Conservation (phyloP, 2,888 invertebrate genomes). For the Escarpia spicata region DNA sequence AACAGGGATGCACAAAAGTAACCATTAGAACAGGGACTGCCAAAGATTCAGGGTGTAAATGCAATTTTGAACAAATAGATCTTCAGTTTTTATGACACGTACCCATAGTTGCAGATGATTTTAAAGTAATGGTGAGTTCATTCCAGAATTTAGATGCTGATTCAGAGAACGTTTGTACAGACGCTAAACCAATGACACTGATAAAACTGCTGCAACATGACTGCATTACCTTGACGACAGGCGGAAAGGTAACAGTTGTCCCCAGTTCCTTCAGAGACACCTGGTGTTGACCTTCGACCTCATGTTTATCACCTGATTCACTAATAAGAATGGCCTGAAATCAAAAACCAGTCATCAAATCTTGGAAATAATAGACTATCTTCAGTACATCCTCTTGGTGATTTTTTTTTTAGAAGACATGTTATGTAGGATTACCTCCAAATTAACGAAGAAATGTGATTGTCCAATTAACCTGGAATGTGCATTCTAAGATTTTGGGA, state of each 20-base stretch:
- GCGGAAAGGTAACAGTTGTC: conserved; percentile 68
- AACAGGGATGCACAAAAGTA: too few species aligned
- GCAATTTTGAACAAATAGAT: too few species aligned
- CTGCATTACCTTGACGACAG: conserved; percentile 58
- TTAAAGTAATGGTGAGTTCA: too few species aligned
- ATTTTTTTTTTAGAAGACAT: conserved; percentile 67
- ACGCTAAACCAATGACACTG: neutral
- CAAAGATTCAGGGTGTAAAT: too few species aligned
- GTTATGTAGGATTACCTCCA: conserved; percentile 52
- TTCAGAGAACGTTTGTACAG: neutral
- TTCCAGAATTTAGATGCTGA: too few species aligned
- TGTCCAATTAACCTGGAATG: too few species aligned
- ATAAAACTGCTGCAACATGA: conserved; percentile 18
- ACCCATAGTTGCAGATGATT: too few species aligned
- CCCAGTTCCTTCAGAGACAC: conserved; percentile 74
- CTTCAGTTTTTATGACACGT: too few species aligned
- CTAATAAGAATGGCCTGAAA: conserved; percentile 69
- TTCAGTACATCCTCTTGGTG: neutral
- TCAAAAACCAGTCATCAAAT: conserved; percentile 23
- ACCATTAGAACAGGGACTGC: too few species aligned
- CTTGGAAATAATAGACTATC: neutral
- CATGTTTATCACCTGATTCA: conserved; percentile 69
- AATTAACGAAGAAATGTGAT: conserved; percentile 20
- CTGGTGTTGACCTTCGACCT: conserved; percentile 77
- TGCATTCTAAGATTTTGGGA: too few species aligned